phyloP scores from a whole-genome alignment of 2,113 vertebrate species.

The Pluvianellus socialis region DNA sequence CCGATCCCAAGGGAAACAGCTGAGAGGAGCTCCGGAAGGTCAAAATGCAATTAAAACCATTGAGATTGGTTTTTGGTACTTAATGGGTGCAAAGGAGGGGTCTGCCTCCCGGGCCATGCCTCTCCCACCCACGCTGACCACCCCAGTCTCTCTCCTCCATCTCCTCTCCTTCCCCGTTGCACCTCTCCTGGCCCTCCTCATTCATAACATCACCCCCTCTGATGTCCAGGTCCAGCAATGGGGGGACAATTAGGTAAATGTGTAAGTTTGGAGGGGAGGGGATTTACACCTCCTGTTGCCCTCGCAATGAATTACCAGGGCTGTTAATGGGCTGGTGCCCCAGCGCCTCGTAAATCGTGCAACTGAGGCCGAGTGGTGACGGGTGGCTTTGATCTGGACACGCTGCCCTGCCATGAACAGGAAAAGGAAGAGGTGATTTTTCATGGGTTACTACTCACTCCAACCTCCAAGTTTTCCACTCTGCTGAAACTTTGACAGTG shows the following conservation, averaged over 20 bases:
- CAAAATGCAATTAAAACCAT: conserved; percentile 35
- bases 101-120: background rate
- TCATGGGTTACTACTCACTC: conserved; percentile 75
- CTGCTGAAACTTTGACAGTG: conserved; percentile 80
- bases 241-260: conserved; percentile 48
- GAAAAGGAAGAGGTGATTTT: conserved; percentile 81
- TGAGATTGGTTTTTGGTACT: background rate
- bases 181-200: background rate
- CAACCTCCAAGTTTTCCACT: conserved; percentile 77
- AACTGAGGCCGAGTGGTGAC: conserved; percentile 10
- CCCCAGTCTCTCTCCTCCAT: background rate
- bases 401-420: conserved; percentile 72
- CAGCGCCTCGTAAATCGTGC: conserved; percentile 64
- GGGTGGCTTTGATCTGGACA: conserved; percentile 79
- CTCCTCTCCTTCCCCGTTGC: background rate
- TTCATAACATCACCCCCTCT: background rate
- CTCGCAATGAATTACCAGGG: conserved; percentile 70
- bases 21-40: background rate
- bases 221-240: background rate
- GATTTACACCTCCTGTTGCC: conserved; percentile 65
- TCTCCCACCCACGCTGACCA: background rate
- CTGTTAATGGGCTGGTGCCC: conserved; percentile 73
- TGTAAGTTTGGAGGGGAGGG: conserved; percentile 44
- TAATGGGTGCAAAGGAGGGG: background rate
- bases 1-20: background rate